Conservation (phyloP, 2,113 vertebrate genomes). For the Pholis gunnellus region DNA sequence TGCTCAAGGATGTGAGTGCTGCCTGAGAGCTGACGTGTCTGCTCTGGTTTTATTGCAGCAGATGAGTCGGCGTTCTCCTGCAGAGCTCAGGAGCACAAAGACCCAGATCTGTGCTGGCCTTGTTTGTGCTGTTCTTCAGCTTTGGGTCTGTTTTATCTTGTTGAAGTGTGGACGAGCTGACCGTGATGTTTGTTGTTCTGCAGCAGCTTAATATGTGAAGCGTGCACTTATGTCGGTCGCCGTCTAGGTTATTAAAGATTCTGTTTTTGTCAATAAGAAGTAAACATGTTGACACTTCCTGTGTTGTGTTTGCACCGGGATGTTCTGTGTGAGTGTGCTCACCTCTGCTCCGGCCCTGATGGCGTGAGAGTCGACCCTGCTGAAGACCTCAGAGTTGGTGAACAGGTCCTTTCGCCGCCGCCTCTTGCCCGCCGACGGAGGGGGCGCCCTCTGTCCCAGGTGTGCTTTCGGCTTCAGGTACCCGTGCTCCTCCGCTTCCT, state of each 20-base stretch:
- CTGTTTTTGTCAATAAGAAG: background rate
- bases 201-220: background rate
- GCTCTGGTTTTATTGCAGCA: conserved; percentile 3
- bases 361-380: conserved; percentile 73
- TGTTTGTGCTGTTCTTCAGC: background rate
- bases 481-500: conserved; percentile 47
- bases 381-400: conserved; percentile 73
- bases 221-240: background rate
- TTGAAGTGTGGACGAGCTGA: background rate
- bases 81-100: conserved; percentile 25
- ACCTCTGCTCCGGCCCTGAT: conserved; percentile 81
- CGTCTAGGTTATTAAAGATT: background rate
- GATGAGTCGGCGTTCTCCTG: conserved; percentile 26
- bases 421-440: conserved; percentile 46
- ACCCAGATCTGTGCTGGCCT: conserved; percentile 5
- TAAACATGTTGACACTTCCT: background rate
- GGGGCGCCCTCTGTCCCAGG: conserved; percentile 17
- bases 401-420: conserved; percentile 82
- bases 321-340: conserved; percentile 11
- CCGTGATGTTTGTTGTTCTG: background rate
- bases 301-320: background rate
- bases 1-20: conserved; percentile 29
- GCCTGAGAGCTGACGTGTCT: conserved; percentile 33
- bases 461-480: conserved; percentile 10
- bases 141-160: background rate